These are phyloP conservation scores for Glandiceps talaboti DNA, from an alignment of 53 echinoderm and acorn worm genomes.

Conservation along the genomic window DNA sequence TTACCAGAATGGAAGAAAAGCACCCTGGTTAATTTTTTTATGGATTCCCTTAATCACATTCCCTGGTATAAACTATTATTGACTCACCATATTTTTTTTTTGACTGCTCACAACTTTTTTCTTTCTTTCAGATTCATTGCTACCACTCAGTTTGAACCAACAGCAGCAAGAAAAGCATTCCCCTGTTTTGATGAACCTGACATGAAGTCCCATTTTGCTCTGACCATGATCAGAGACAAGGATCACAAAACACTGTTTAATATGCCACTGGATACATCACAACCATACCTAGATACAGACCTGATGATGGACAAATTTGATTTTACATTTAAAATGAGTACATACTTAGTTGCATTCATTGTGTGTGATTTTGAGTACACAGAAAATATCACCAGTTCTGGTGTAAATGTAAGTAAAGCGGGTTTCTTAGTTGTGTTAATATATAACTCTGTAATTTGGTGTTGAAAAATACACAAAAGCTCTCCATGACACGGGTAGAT, in stretches of 20 bases:
- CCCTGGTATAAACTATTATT: too few relatives aligned
- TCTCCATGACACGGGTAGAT: too few relatives aligned
- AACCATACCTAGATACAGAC: neutral
- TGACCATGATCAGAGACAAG: conserved; percentile 39
- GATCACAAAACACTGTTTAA: conserved; percentile 51
- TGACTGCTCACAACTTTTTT: too few relatives aligned
- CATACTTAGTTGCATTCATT: conserved; percentile 89
- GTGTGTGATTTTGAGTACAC: conserved; percentile 61
- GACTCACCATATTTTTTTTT: too few relatives aligned
- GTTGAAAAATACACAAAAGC: too few relatives aligned
- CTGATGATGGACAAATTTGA: conserved; percentile 31
- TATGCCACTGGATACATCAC: conserved; percentile 6
- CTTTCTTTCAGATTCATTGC: conserved; percentile 44
- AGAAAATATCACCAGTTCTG: conserved; percentile 20
- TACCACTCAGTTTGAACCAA: conserved; percentile 73
- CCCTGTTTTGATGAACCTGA: conserved; percentile 93
- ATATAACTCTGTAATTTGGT: too few relatives aligned
- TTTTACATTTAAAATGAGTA: conserved; percentile 63
- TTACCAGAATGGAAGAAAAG: too few relatives aligned
- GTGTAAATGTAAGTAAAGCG: conserved; percentile 56
- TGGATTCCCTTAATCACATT: too few relatives aligned
- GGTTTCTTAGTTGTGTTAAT: too few relatives aligned
- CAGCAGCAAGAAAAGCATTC: conserved; percentile 62
- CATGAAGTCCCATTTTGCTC: conserved; percentile 58
- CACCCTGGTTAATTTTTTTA: too few relatives aligned